Evolutionary conservation across 2,113 vertebrate species (phyloP), one percentile per base, ranked within the genome.

Genomic region (Halcyon malimbica): DNA sequence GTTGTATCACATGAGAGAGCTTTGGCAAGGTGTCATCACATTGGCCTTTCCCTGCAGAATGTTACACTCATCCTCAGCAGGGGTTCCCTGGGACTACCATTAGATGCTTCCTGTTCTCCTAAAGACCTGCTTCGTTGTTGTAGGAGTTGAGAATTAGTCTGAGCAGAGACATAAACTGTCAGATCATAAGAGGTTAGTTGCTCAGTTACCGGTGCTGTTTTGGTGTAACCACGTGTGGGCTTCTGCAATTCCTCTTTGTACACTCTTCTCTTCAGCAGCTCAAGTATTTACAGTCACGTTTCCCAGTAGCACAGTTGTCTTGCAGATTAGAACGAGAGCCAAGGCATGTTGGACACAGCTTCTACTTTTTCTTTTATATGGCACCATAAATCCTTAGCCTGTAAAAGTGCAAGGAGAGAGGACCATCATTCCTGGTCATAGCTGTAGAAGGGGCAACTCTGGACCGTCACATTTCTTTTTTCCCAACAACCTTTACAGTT

Each of bases 1-100:
- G n/a, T 77, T 1, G 0, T 73, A 18, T 65, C 54, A 59, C 9
- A 3, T 53, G 16, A 41, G 16, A 31, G 13, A 6, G 23, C 46
- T 90, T 76, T 93, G 51, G 17, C 46, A 51, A 81, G 69, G 28
- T 78, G 80, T 70, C 60, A 41, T 67, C 20, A 3, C 16, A 14
- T 2, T 11, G 64, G 28, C 35, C 21, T 71, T n/a, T 42, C 67
- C n/a, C 51, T 81, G 35, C 31, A 65, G 53, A 86, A 31, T 10
- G 29, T 50, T 71, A 11, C 39, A 41, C 28, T 42, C 1, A 1
- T 64, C 44, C 41, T 83, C 44, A 80, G 48, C 50, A 54, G 33
- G 71, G 37, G 28, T 73, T 90, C n/a, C 39, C 50, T 89, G 65
- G 51, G 64, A 41, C 68, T 95, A 75, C 60, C 31, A 46, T 71